These are phyloP conservation scores for Octodon degus DNA, from an alignment of 2,113 vertebrate species.

Conservation along the genomic window DNA sequence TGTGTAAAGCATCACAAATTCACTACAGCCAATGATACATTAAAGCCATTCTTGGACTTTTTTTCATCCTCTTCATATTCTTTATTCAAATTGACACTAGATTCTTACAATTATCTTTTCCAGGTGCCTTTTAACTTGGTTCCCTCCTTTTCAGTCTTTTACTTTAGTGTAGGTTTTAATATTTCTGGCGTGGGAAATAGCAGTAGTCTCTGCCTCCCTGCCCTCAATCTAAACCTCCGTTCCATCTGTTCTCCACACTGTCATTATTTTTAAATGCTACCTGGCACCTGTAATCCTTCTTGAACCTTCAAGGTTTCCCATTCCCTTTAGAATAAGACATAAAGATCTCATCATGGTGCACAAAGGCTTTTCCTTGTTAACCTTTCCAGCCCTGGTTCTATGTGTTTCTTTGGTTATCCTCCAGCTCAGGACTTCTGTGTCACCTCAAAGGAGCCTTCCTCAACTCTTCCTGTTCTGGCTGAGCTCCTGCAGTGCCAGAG, in stretches of 20 bases:
- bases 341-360: background rate
- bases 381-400: background rate
- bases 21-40: background rate
- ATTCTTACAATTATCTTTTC: background rate
- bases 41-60: background rate
- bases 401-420: background rate
- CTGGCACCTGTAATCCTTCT: background rate
- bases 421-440: background rate
- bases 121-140: background rate
- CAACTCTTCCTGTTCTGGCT: background rate
- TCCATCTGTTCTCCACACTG: background rate
- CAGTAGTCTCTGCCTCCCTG: background rate
- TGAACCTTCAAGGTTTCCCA: slow-evolving; percentile 20
- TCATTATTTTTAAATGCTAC: slow-evolving; percentile 37
- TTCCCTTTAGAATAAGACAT: background rate
- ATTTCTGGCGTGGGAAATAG: background rate
- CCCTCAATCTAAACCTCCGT: background rate
- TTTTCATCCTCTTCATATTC: background rate
- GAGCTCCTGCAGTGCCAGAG: background rate
- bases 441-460: background rate
- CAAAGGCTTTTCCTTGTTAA: background rate
- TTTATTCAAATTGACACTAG: background rate
- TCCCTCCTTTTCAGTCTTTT: slow-evolving; percentile 12
- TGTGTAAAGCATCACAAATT: background rate
- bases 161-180: background rate